Percentiles rank a stretch among this genome's conserved stretches.
phyloP scores from a whole-genome alignment of 1,140 invertebrate species.

The Carcinoscorpius rotundicauda region DNA sequence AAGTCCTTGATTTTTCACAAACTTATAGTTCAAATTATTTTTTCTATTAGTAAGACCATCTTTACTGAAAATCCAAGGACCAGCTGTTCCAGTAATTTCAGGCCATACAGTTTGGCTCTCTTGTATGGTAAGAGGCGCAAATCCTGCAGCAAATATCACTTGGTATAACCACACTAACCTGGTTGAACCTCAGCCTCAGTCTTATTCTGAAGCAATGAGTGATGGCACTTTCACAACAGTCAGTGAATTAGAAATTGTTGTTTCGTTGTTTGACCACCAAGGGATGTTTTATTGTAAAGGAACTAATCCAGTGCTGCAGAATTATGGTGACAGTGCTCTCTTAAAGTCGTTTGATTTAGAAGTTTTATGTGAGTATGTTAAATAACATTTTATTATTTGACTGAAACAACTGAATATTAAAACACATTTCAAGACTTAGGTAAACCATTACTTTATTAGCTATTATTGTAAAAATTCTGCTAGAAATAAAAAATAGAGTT shows the following conservation, averaged over 20 bases:
- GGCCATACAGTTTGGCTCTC: slow-evolving; percentile 59
- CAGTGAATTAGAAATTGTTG: slow-evolving; percentile 17
- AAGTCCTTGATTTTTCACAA: too few species aligned
- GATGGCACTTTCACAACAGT: slow-evolving; percentile 20
- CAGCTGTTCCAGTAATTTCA: slow-evolving; percentile 52
- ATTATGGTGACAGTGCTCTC: slow-evolving; percentile 16
- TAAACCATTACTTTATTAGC: too few species aligned
- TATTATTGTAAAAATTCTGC: too few species aligned
- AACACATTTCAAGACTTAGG: too few species aligned
- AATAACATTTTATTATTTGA: too few species aligned
- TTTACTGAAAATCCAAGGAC: slow-evolving; percentile 12
- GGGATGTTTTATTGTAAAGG: slow-evolving; percentile 24
- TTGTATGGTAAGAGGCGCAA: slow-evolving; percentile 59
- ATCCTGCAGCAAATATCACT: slow-evolving; percentile 63
- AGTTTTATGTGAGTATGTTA: slow-evolving; percentile 21
- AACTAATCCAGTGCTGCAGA: slow-evolving; percentile 21
- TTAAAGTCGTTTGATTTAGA: slow-evolving; percentile 19
- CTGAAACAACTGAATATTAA: too few species aligned
- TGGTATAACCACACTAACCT: slow-evolving; percentile 66
- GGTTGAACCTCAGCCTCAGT: slow-evolving; percentile 6
- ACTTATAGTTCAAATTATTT: too few species aligned
- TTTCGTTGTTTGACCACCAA: slow-evolving; percentile 22
- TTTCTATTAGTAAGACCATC: slow-evolving; percentile 13
- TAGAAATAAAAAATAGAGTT: too few species aligned
- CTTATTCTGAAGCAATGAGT: slow-evolving; percentile 3